phyloP scores from a whole-genome alignment of 2,113 vertebrate genomes.

The Anhinga anhinga region DNA sequence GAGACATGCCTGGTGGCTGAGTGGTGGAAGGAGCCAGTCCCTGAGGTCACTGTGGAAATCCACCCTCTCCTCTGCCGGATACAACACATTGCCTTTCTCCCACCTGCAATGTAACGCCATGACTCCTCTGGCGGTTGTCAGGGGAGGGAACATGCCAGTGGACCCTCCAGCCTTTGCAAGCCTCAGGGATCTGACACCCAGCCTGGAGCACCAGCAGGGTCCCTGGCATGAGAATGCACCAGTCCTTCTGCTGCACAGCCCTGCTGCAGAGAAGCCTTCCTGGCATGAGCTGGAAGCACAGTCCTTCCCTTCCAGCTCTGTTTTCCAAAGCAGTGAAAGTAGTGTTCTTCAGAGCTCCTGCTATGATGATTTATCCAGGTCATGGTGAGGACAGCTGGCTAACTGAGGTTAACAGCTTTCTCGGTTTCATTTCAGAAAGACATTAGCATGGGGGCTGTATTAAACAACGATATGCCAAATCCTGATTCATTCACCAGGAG shows the following conservation, averaged over 20 bases:
- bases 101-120: background rate
- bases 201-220: background rate
- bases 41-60: background rate
- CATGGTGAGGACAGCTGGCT: constrained; percentile 68
- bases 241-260: background rate
- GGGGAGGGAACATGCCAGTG: background rate
- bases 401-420: constrained; percentile 79
- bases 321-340: constrained; percentile 27
- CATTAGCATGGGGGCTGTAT: constrained; percentile 73
- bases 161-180: background rate
- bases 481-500: constrained; percentile 71
- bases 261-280: background rate
- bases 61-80: background rate
- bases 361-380: constrained; percentile 75
- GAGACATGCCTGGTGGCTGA: accelerated
- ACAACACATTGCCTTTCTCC: accelerated
- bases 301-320: background rate
- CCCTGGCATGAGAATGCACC: background rate
- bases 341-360: background rate
- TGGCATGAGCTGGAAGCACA: background rate
- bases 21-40: background rate
- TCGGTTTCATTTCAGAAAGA: constrained; percentile 74
- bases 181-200: background rate
- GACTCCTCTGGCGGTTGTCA: background rate
- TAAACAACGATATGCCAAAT: constrained; percentile 69